A percentile compares a stretch with the other conserved stretches of the same genome.
phyloP scores from a whole-genome alignment of 1,140 invertebrate genomes.

The Panagrolaimus sp. region DNA sequence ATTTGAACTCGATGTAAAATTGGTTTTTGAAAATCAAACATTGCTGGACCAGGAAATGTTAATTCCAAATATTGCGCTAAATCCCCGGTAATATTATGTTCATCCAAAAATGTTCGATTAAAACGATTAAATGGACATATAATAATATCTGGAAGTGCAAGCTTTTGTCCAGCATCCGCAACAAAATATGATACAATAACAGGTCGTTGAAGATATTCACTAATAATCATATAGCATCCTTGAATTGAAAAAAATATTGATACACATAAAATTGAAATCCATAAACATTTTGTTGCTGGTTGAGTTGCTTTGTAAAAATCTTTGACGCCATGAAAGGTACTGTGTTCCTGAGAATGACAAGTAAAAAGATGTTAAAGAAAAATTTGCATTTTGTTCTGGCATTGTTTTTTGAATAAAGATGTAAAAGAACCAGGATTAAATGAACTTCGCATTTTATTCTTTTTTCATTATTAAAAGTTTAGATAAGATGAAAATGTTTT shows the following conservation, averaged over 20 bases:
- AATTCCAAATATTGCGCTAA: constrained; percentile 49
- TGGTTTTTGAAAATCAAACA: constrained; percentile 17
- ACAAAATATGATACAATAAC: constrained; percentile 46
- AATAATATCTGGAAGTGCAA: constrained; percentile 44
- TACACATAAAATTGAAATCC: constrained; percentile 30
- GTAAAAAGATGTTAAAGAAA: too few relatives aligned
- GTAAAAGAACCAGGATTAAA: too few relatives aligned
- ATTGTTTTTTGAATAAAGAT: too few relatives aligned
- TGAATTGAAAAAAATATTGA: constrained; percentile 29
- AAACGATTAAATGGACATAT: constrained; percentile 52
- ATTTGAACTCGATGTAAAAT: too few relatives aligned
- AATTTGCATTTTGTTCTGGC: too few relatives aligned
- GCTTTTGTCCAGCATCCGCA: constrained; percentile 18
- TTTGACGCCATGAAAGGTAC: too few relatives aligned
- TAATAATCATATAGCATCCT: constrained; percentile 32
- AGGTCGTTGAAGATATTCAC: constrained; percentile 25
- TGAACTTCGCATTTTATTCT: too few relatives aligned
- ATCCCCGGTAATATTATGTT: constrained; percentile 33
- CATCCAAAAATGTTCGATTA: constrained; percentile 38
- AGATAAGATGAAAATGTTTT: too few relatives aligned
- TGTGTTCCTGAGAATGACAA: too few relatives aligned
- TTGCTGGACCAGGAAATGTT: constrained; percentile 31
- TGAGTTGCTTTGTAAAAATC: too few relatives aligned
- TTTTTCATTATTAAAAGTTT: too few relatives aligned
- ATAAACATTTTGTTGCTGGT: constrained; percentile 10